phyloP scores from a whole-genome alignment of 2,888 invertebrate species.

The Caenorhabditis becei region DNA sequence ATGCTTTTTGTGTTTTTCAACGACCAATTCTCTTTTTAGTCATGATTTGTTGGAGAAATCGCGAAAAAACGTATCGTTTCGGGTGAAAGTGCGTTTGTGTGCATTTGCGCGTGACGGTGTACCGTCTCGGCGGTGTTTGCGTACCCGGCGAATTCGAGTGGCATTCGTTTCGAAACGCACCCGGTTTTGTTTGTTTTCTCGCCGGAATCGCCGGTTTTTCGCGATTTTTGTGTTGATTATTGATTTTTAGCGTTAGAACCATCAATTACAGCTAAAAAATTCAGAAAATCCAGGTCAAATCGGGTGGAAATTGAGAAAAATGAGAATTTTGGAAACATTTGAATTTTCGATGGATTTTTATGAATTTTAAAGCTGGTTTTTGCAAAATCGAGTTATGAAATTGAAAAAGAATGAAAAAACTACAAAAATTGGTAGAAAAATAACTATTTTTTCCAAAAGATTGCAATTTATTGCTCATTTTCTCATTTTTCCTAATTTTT shows the following conservation, averaged over 20 bases:
- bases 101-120: slow-evolving; percentile 45
- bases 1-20: no score
- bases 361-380: no score
- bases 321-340: no score
- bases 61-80: neutral
- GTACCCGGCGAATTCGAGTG: slow-evolving; percentile 14
- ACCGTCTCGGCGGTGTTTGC: slow-evolving; percentile 26
- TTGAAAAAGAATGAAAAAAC: no score
- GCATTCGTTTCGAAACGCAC: slow-evolving; percentile 20
- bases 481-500: slow-evolving; percentile 5
- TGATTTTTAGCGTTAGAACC: neutral
- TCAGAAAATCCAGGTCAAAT: neutral
- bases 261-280: neutral
- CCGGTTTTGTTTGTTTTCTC: neutral
- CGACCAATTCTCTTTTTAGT: no score
- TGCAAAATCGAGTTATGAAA: no score
- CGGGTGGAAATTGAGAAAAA: neutral
- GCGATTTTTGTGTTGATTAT: neutral
- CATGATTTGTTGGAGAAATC: neutral
- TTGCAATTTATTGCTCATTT: neutral
- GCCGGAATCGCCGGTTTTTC: neutral
- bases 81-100: neutral
- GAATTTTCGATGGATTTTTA: no score
- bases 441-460: no score
- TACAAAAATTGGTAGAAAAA: slow-evolving; percentile 3